A percentile compares a stretch with the other conserved stretches of the same genome.
Evolutionary conservation across 2,113 vertebrate species (phyloP).

Genomic region (Myrmecophaga tridactyla): DNA sequence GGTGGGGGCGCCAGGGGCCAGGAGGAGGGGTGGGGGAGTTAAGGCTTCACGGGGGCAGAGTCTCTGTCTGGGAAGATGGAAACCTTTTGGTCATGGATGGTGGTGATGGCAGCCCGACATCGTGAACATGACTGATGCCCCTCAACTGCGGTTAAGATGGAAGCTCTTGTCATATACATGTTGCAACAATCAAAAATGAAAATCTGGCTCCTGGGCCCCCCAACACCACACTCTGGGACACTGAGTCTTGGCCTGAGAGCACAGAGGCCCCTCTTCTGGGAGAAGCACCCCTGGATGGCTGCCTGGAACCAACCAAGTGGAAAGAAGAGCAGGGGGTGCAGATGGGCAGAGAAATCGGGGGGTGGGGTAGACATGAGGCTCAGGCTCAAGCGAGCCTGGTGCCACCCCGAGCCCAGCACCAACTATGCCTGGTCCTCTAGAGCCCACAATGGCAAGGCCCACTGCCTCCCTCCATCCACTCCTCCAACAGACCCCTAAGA

Average conservation of each 20-base stretch:
- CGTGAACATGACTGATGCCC: too few relatives aligned
- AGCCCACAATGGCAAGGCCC: too few relatives aligned
- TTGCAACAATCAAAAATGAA: background rate
- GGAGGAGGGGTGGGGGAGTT: too few relatives aligned
- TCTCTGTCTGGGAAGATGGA: background rate
- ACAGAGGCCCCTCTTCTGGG: too few relatives aligned
- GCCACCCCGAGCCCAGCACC: background rate
- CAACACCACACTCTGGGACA: too few relatives aligned
- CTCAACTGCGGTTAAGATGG: background rate
- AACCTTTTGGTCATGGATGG: background rate
- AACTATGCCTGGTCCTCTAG: background rate
- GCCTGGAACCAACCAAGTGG: too few relatives aligned
- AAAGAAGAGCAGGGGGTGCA: too few relatives aligned
- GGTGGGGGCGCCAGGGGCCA: background rate
- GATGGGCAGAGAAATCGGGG: background rate
- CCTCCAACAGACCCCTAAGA: background rate
- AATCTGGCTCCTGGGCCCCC: too few relatives aligned
- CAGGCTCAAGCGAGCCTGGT: background rate
- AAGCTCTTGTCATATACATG: accelerated
- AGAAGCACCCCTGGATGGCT: too few relatives aligned
- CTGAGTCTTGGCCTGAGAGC: too few relatives aligned
- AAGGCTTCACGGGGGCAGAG: background rate
- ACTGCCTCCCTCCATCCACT: background rate
- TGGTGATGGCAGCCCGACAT: background rate
- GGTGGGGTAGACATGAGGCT: too few relatives aligned